Conservation (phyloP, 2,113 vertebrate species). For the Grammomys surdaster region DNA sequence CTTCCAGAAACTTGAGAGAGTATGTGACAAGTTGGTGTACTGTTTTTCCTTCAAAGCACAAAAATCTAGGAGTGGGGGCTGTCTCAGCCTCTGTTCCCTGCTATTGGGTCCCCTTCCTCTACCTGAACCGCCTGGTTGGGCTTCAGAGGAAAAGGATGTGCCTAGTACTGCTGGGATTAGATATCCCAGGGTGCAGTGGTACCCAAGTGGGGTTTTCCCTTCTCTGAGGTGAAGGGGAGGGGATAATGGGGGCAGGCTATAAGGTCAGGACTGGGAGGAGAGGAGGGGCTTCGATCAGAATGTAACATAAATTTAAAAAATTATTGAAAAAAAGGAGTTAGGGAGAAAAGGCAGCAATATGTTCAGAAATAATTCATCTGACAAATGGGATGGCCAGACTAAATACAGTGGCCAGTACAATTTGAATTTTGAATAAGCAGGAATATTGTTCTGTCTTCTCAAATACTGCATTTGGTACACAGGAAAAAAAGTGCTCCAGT, state of each 20-base stretch:
- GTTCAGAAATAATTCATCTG: constrained; percentile 50
- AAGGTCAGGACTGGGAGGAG: not conserved
- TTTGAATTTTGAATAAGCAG: constrained; percentile 32
- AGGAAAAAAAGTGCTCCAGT: not conserved
- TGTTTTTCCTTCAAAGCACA: constrained; percentile 1
- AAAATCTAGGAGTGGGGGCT: not conserved
- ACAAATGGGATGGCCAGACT: not conserved
- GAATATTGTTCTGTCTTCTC: not conserved
- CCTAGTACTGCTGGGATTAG: no score
- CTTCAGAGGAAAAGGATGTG: no score
- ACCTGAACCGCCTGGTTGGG: no score
- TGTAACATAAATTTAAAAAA: not conserved
- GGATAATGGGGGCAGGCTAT: no score
- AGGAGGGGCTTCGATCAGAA: not conserved
- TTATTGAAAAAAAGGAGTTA: not conserved
- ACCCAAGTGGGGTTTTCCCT: no score
- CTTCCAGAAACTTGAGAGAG: constrained; percentile 41
- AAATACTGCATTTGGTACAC: not conserved
- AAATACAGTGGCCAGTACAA: constrained; percentile 12
- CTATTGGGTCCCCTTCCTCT: no score
- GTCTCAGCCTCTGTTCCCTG: no score
- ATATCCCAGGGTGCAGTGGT: no score
- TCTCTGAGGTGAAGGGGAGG: no score
- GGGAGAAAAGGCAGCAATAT: not conserved
- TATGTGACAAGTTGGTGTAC: not conserved